These are phyloP conservation scores for Lytechinus pictus DNA, from an alignment of 35 echinoderm and acorn worm genomes.

Conservation along the genomic window DNA sequence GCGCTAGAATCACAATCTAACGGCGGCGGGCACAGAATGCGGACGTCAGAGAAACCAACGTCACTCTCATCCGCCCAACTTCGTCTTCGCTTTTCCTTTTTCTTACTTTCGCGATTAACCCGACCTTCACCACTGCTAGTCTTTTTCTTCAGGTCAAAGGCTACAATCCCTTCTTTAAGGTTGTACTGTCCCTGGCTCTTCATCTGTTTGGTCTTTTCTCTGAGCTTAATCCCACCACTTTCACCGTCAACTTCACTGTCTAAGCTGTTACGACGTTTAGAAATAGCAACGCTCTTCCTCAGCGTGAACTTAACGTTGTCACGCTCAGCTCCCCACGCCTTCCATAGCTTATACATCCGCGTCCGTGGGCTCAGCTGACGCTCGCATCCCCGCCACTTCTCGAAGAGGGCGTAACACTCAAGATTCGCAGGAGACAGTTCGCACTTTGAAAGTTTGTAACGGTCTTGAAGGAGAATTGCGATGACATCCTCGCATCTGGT, in stretches of 20 bases:
- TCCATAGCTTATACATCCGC: conserved; percentile 80
- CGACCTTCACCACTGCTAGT: neutral
- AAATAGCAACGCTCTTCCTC: conserved; percentile 56
- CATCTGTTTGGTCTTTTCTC: neutral
- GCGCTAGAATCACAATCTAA: conserved; percentile 47
- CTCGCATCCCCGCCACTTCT: conserved; percentile 82
- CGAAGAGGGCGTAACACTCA: conserved; percentile 60
- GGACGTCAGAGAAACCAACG: conserved; percentile 39
- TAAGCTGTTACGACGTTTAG: conserved; percentile 6
- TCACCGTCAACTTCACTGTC: conserved; percentile 31
- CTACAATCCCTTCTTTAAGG: conserved; percentile 21
- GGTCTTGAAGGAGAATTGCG: conserved; percentile 53
- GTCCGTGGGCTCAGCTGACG: conserved; percentile 60
- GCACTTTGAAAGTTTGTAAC: conserved; percentile 53
- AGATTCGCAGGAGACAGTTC: conserved; percentile 49
- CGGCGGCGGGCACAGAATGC: neutral
- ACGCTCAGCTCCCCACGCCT: conserved; percentile 72
- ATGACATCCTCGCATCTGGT: conserved; percentile 79
- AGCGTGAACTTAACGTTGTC: conserved; percentile 76
- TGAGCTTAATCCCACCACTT: neutral
- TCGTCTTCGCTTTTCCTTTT: conserved; percentile 39
- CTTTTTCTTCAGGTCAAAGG: neutral
- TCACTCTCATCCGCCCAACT: conserved; percentile 30
- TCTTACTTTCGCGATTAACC: conserved; percentile 12
- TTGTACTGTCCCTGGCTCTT: conserved; percentile 30